Conservation (phyloP, 1,140 invertebrate genomes). For the Calycopis cecrops region DNA sequence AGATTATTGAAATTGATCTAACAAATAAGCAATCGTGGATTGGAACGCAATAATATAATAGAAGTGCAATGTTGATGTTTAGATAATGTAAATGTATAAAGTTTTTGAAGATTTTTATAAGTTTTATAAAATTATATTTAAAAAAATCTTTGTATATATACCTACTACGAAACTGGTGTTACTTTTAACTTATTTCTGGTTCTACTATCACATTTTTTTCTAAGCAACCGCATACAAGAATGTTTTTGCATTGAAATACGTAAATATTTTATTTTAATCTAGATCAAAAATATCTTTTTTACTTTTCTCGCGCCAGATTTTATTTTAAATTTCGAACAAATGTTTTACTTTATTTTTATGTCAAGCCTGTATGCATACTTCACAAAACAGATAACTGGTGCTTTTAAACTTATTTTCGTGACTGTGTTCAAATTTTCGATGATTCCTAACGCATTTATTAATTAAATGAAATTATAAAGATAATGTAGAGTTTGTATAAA, state of each 20-base stretch:
- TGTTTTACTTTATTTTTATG: neutral
- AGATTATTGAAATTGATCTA: neutral
- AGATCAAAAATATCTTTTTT: too few relatives aligned
- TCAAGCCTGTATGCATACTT: conserved; percentile 2
- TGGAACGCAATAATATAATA: conserved; percentile 40
- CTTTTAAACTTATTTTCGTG: conserved; percentile 30
- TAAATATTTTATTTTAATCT: too few relatives aligned
- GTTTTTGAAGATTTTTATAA: conserved; percentile 16
- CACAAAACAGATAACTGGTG: conserved; percentile 27
- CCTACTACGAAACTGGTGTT: neutral
- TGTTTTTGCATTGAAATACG: too few relatives aligned
- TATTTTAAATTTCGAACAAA: conserved; percentile 4
- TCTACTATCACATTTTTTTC: too few relatives aligned
- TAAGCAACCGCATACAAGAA: too few relatives aligned
- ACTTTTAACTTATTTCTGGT: neutral
- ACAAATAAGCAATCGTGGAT: conserved; percentile 22
- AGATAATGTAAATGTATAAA: conserved; percentile 34
- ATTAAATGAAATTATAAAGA: conserved; percentile 16
- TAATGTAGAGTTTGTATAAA: conserved; percentile 23
- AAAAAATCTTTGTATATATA: conserved; percentile 6
- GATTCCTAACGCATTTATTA: conserved; percentile 52
- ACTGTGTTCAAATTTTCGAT: conserved; percentile 34
- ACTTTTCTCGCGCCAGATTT: neutral
- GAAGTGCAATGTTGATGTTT: conserved; percentile 53
- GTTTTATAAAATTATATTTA: conserved; percentile 14